These are phyloP conservation scores for Petrocephalus microphthalmus DNA, from an alignment of 2,113 vertebrate species.

Conservation along the genomic window DNA sequence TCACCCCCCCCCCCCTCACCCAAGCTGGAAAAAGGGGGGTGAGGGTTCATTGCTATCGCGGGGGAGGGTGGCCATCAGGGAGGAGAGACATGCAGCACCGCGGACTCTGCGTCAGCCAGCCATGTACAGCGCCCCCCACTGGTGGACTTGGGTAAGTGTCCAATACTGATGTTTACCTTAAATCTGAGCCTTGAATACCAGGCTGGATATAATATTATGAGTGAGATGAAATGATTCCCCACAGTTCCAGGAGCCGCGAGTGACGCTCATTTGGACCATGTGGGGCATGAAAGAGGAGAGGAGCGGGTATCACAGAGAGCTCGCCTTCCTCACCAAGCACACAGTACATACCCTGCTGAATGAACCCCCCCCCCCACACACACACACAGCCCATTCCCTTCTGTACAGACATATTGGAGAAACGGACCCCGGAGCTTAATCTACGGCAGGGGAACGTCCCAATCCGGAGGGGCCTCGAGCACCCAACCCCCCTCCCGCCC, in stretches of 20 bases:
- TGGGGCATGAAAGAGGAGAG: background rate
- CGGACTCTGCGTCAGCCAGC: background rate
- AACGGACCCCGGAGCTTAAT: slow-evolving; percentile 69
- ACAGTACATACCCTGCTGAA: background rate
- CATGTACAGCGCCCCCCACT: background rate
- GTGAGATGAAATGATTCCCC: background rate
- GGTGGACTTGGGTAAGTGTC: background rate
- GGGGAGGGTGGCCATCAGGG: background rate
- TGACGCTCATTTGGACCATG: no score
- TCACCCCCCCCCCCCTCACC: background rate
- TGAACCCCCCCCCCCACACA: background rate
- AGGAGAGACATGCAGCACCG: background rate
- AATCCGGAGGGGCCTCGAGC: background rate
- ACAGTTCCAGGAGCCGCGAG: background rate
- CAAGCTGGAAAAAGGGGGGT: background rate
- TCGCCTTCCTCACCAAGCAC: background rate
- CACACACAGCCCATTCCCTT: slow-evolving; percentile 57
- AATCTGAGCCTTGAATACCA: background rate
- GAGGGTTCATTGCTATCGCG: background rate
- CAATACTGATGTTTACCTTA: background rate
- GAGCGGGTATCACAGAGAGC: background rate
- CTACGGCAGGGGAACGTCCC: slow-evolving; percentile 31
- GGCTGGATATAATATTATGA: background rate
- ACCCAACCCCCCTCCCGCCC: background rate
- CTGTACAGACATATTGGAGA: slow-evolving; percentile 57